These are phyloP conservation scores for Orthonychiurus folsomi DNA, from an alignment of 2,888 invertebrate species.

Conservation along the genomic window DNA sequence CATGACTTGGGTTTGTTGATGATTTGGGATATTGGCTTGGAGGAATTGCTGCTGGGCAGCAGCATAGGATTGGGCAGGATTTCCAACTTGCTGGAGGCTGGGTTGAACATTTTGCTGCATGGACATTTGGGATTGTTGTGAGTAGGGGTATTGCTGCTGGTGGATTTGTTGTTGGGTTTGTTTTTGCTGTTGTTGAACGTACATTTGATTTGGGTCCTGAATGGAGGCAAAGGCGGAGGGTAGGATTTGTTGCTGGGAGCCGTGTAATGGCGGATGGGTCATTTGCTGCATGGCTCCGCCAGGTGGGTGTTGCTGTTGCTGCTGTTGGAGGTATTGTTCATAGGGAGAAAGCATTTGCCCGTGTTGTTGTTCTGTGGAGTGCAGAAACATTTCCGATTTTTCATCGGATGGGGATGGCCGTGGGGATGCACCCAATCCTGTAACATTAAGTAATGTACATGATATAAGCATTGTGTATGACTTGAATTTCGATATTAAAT, in stretches of 20 bases:
- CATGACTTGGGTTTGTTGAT: slow-evolving; percentile 28
- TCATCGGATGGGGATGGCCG: slow-evolving; percentile 43
- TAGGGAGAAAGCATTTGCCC: slow-evolving; percentile 31
- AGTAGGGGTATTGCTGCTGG: slow-evolving; percentile 28
- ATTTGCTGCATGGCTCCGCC: slow-evolving; percentile 37
- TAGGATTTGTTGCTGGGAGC: slow-evolving; percentile 39
- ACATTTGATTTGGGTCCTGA: slow-evolving; percentile 36
- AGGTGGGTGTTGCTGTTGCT: slow-evolving; percentile 20
- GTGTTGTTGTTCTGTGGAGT: slow-evolving; percentile 18
- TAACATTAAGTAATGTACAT: no score
- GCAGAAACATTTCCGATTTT: slow-evolving; percentile 40
- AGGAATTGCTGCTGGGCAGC: slow-evolving; percentile 28
- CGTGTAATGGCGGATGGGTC: slow-evolving; percentile 36
- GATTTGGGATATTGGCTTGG: slow-evolving; percentile 13
- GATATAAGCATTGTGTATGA: background rate
- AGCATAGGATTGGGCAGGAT: background rate
- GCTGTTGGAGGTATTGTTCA: slow-evolving; percentile 35
- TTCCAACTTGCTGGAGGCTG: background rate
- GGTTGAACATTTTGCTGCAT: slow-evolving; percentile 13
- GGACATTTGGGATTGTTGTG: slow-evolving; percentile 24
- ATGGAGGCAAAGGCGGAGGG: slow-evolving; percentile 40
- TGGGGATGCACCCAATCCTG: slow-evolving; percentile 44
- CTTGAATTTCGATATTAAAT: slow-evolving; percentile 2
- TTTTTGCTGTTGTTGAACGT: slow-evolving; percentile 38
- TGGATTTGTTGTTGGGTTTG: slow-evolving; percentile 23